Base-by-base conservation (phyloP, 2,797 vertebrate species). In the Danio choprae region DNA sequence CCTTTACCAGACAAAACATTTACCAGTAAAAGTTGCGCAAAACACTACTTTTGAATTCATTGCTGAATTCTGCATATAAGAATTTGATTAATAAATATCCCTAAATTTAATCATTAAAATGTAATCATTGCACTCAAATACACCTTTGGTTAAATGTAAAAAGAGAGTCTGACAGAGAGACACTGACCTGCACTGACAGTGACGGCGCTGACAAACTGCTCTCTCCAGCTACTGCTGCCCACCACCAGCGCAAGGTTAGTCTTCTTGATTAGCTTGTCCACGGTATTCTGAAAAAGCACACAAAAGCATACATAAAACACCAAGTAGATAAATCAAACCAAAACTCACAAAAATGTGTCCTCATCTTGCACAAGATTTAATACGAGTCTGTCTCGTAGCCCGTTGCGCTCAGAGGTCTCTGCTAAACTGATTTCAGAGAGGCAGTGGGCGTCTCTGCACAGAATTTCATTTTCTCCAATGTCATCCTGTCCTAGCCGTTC, bases 221-320 rank as follows among this genome's bases (percentile, higher is more conserved):
- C 95, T 64, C 95, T 91, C 95, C 95, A 96, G 88, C 95, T 96
- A 89, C 95, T 96, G 92, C 95, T 96, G 55, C 95, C 95, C 84
- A 96, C 95, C 65, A 96, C 95, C 84, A 96, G 90, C 1, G 95
- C 95, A 88, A 96, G 87, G 89, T 96, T 96, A 0, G 95, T 96
- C 91, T 96, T 96, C 90, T 96, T 96, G 76, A 96, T 96, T 86
- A 96, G 89, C 88, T 96, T 96, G 89, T 96, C 95, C 86, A 96
- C 95, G 0, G 95, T 96, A 91, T 92, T 96, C 95, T 95, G 87
- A 73, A 85, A 63, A 79, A 71, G 83, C 67, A 73, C 13, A 85
- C n/a, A 83, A 62, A 84, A n/a, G 74, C 63, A 81, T 16, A 38
- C 67, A 84, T 71, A 80, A 70, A 58, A 83, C 51, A 78, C 6